phyloP scores from a whole-genome alignment of 1,140 invertebrate genomes.

The Platyscapa corneri region DNA sequence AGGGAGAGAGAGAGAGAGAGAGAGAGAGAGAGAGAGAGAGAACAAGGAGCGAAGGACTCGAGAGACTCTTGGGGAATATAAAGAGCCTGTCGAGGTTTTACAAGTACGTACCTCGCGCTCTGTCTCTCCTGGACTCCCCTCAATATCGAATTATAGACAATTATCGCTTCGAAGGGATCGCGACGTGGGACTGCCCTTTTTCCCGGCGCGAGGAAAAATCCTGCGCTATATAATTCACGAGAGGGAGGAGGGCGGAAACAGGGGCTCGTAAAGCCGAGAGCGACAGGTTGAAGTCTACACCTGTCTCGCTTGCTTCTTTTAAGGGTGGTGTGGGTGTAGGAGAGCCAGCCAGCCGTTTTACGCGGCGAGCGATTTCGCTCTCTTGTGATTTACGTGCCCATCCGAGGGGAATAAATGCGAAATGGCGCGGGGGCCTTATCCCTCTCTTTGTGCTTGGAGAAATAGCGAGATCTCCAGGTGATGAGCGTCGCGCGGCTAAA shows the following conservation, averaged over 20 bases:
- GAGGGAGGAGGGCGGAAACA: not conserved
- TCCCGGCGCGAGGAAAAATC: not conserved
- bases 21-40: too few relatives aligned
- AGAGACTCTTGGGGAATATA: not conserved
- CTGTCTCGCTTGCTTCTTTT: conserved; percentile 5
- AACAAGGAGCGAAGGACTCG: not conserved
- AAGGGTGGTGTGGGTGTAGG: not conserved
- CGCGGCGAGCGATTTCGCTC: not conserved
- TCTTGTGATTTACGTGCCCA: conserved; percentile 21
- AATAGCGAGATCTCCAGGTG: not conserved
- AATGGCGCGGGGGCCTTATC: not conserved
- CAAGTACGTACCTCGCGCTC: not conserved
- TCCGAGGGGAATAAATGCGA: not conserved
- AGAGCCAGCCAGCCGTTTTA: not conserved
- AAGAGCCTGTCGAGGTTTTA: conserved; percentile 11
- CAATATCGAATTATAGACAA: conserved; percentile 21
- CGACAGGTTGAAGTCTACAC: not conserved
- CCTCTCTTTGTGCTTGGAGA: not conserved
- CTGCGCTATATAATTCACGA: not conserved
- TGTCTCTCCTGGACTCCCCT: not conserved
- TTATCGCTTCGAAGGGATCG: conserved; percentile 32
- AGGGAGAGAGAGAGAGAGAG: not conserved
- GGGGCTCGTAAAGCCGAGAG: conserved; percentile 29
- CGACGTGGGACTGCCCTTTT: not conserved
- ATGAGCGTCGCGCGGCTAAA: not conserved